These are phyloP conservation scores for Neotoxoptera formosana DNA, from an alignment of 1,140 invertebrate genomes.

Conservation along the genomic window DNA sequence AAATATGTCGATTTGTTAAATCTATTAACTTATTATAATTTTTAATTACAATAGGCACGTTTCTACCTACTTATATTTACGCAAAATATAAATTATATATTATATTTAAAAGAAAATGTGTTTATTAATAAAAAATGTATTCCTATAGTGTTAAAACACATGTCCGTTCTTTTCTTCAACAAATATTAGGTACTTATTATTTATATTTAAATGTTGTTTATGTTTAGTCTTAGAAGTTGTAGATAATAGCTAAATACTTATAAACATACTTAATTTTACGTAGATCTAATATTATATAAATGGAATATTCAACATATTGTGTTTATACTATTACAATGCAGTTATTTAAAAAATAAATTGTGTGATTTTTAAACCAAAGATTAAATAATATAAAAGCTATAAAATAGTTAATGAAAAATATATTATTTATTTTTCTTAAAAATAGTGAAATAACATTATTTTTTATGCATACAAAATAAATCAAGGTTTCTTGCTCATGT, in stretches of 20 bases:
- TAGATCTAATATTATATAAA: constrained; percentile 2
- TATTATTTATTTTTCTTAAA: neutral
- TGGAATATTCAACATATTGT: neutral
- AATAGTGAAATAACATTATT: neutral
- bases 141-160: neutral
- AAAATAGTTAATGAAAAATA: neutral
- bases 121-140: neutral
- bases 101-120: neutral
- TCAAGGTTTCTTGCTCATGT: neutral
- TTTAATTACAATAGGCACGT: neutral
- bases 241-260: neutral
- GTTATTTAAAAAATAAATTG: neutral
- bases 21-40: constrained; percentile 1
- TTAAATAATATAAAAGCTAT: neutral
- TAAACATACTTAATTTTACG: neutral
- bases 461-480: neutral
- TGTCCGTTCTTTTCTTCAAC: neutral
- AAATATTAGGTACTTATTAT: neutral
- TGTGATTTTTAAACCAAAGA: neutral
- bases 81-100: neutral
- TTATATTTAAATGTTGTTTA: neutral
- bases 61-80: neutral
- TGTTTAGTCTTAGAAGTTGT: neutral
- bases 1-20: neutral
- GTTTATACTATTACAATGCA: neutral